phyloP scores from a whole-genome alignment of 1,140 invertebrate species.

The Drosophila nigromelanica region DNA sequence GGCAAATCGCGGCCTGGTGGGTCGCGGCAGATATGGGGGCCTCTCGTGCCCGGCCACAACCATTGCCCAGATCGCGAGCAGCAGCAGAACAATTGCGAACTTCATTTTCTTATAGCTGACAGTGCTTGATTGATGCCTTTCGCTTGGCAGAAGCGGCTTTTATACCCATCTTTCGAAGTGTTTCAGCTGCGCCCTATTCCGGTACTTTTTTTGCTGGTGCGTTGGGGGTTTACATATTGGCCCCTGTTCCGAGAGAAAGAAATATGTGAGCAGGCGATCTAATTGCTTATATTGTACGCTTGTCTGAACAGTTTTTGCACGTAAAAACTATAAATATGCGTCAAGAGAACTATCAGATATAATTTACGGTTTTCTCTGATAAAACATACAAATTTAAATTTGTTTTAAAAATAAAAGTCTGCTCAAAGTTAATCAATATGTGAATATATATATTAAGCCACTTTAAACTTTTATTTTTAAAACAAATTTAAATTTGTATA shows the following conservation, averaged over 20 bases:
- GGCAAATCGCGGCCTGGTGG: conserved; percentile 3
- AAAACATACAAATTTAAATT: no score
- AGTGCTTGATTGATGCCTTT: conserved; percentile 5
- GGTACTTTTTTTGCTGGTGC: not conserved
- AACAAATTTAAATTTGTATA: no score
- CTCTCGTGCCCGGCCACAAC: conserved; percentile 1
- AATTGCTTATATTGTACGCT: conserved; percentile 10
- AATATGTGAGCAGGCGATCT: conserved; percentile 17
- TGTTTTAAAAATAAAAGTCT: no score
- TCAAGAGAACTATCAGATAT: no score
- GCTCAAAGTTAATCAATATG: no score
- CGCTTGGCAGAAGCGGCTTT: not conserved
- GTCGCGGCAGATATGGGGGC: conserved; percentile 10
- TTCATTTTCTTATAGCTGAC: conserved; percentile 1
- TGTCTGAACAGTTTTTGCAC: no score
- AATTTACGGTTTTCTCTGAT: no score
- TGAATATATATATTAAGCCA: no score
- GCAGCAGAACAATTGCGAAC: conserved; percentile 10
- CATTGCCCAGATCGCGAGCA: conserved; percentile 12
- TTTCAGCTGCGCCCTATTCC: not conserved
- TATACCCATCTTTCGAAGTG: not conserved
- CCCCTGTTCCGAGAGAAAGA: not conserved
- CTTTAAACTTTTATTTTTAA: no score
- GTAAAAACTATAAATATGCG: no score
- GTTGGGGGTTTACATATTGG: not conserved